Conservation (phyloP, 2,797 vertebrate genomes). For the Tokudaia tokunoshimensis region DNA sequence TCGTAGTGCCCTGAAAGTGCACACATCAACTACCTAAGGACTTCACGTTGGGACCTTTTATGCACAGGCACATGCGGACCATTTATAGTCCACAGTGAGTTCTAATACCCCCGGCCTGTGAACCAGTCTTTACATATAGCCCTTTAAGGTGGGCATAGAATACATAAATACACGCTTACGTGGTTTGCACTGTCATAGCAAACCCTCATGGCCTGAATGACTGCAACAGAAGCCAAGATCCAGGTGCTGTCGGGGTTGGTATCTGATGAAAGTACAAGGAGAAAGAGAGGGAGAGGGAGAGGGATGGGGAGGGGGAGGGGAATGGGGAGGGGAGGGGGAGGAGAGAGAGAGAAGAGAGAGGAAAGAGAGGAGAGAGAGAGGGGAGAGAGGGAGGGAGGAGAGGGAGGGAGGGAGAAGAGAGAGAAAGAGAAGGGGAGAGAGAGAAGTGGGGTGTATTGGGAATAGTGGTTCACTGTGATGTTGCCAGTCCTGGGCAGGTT, state of each 20-base stretch:
- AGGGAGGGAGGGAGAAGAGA: background rate
- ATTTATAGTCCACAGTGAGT: background rate
- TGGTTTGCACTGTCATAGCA: background rate
- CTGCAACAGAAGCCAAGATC: background rate
- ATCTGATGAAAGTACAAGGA: background rate
- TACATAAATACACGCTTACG: background rate
- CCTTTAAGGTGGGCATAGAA: background rate
- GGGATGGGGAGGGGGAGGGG: background rate
- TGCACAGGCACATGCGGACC: background rate
- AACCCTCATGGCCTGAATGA: background rate
- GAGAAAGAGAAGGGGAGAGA: background rate
- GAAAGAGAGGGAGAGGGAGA: background rate
- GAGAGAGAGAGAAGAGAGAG: no score
- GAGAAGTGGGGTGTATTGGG: background rate
- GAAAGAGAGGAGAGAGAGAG: background rate
- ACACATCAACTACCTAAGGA: background rate
- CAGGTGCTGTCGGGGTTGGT: background rate
- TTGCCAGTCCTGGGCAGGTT: background rate
- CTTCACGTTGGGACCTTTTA: background rate
- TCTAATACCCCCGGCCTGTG: background rate
- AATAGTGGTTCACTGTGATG: background rate
- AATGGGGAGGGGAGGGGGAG: no score
- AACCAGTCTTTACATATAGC: no score
- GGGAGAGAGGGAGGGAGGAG: background rate
- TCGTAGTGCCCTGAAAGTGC: background rate